A percentile compares a stretch with the other conserved stretches of the same genome.
These are phyloP conservation scores for Ormyrus nitidulus DNA, from an alignment of 2,888 invertebrate genomes.

Conservation along the genomic window DNA sequence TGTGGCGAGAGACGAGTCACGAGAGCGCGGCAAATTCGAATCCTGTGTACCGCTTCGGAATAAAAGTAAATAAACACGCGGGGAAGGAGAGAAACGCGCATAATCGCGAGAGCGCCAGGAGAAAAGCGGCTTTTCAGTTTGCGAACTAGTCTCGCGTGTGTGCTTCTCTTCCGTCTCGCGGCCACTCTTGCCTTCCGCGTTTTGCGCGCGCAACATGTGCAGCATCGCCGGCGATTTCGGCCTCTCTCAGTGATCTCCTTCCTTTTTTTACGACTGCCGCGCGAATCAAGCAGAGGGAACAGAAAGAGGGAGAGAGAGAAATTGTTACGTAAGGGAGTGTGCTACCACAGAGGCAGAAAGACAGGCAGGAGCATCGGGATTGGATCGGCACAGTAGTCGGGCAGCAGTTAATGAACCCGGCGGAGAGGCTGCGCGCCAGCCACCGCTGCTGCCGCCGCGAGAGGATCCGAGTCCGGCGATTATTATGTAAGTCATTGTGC, in stretches of 20 bases:
- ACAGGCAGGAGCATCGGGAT: not conserved
- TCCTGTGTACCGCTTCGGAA: no score
- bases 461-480: conserved; percentile 8
- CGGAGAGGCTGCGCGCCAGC: not conserved
- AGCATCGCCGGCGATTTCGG: not conserved
- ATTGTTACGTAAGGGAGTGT: no score
- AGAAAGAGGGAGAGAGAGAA: no score
- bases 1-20: not conserved
- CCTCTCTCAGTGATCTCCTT: no score
- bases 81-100: no score
- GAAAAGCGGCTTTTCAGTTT: no score
- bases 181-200: not conserved
- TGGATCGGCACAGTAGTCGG: not conserved
- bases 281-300: no score
- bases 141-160: not conserved
- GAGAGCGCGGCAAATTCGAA: conserved; percentile 10
- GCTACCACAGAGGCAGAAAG: no score
- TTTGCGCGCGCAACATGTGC: conserved; percentile 18
- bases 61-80: no score
- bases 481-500: conserved; percentile 25
- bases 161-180: not conserved
- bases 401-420: not conserved
- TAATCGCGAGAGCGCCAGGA: no score
- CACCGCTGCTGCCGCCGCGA: not conserved
- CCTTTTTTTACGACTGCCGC: no score